Percentiles rank a stretch among this genome's conserved stretches.
These are phyloP conservation scores for Platorchestia sp. DNA, from an alignment of 1,140 invertebrate species.

Conservation along the genomic window DNA sequence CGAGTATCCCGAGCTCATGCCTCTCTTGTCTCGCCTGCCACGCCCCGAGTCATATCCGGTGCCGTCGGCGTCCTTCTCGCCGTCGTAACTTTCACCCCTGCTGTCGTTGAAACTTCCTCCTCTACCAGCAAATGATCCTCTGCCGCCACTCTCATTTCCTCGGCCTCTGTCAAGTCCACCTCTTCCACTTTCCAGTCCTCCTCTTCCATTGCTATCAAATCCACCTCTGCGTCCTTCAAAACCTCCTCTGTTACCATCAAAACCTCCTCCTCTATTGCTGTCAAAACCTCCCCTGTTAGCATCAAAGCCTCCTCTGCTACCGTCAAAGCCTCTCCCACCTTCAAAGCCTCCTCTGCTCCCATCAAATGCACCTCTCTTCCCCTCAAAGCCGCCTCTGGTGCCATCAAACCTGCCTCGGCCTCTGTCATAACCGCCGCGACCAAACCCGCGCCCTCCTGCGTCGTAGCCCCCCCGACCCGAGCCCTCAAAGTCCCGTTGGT, in stretches of 20 bases:
- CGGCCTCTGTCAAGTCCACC: neutral
- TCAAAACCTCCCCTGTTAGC: slow-evolving; percentile 25
- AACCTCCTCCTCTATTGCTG: neutral
- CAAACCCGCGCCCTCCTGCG: neutral
- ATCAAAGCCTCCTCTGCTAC: slow-evolving; percentile 5
- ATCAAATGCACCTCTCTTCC: neutral
- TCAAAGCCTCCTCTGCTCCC: slow-evolving; percentile 26
- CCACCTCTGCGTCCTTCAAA: slow-evolving; percentile 21
- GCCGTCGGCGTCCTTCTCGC: neutral
- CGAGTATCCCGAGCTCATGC: slow-evolving; percentile 58
- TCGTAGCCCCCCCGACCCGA: neutral
- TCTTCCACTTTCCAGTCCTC: slow-evolving; percentile 11
- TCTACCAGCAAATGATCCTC: neutral
- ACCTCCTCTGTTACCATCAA: slow-evolving; percentile 10
- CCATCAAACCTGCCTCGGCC: slow-evolving; percentile 39
- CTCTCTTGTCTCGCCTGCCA: neutral
- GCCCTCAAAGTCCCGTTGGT: neutral
- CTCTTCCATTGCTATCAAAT: slow-evolving; percentile 22
- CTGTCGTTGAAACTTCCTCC: neutral
- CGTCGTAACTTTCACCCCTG: neutral
- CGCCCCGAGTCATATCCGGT: neutral
- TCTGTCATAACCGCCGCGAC: neutral
- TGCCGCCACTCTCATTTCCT: slow-evolving; percentile 1
- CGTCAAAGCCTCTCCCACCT: neutral
- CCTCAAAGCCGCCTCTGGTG: neutral